phyloP scores from a whole-genome alignment of 2,888 invertebrate genomes.

The Callyntrura sp. region DNA sequence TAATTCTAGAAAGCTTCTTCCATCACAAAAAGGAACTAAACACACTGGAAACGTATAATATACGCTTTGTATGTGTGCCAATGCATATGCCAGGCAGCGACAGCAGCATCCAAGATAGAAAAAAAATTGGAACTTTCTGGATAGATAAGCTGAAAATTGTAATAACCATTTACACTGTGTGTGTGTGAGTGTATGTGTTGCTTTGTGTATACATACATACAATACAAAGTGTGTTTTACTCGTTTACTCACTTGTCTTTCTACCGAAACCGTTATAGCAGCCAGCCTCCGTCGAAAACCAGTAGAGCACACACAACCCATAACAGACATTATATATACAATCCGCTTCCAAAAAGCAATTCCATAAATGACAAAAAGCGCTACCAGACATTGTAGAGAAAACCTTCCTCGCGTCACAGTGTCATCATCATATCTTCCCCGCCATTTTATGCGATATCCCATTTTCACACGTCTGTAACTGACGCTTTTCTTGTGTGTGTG shows the following conservation, averaged over 20 bases:
- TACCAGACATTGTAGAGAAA: conserved; percentile 26
- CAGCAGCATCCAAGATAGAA: conserved; percentile 13
- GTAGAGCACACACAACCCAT: neutral
- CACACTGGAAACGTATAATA: neutral
- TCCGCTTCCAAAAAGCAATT: conserved; percentile 62
- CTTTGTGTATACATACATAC: conserved; percentile 1
- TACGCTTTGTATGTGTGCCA: conserved; percentile 31
- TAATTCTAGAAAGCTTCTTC: conserved; percentile 57
- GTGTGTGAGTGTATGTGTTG: conserved; percentile 65
- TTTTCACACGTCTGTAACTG: conserved; percentile 40
- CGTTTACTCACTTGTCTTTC: no score
- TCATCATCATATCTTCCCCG: conserved; percentile 37
- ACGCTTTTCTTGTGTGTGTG: conserved; percentile 29
- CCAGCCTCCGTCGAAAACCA: neutral
- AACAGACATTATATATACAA: conserved; percentile 33
- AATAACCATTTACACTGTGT: conserved; percentile 71
- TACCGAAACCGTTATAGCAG: neutral
- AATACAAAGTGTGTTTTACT: neutral
- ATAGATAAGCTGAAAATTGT: conserved; percentile 63
- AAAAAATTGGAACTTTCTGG: conserved; percentile 38
- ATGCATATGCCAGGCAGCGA: neutral
- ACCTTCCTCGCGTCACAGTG: neutral
- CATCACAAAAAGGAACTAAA: neutral
- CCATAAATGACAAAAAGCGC: conserved; percentile 71
- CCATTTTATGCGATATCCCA: neutral